Evolutionary conservation across 2,888 invertebrate species (phyloP).

Genomic region (Cheilosia soror): DNA sequence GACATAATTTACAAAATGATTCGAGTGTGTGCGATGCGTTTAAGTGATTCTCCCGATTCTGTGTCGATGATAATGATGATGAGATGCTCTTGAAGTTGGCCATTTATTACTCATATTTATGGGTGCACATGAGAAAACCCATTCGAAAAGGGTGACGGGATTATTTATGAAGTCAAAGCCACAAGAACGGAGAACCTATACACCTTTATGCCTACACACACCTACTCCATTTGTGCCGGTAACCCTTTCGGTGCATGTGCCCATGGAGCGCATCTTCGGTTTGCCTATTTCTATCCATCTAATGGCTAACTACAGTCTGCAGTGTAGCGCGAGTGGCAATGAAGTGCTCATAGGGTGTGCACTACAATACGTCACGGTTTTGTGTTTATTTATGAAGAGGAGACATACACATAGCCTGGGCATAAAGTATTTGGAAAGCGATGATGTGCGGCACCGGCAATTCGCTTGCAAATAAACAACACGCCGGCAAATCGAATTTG

Average conservation of each 20-base stretch:
- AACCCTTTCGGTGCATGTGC: slow-evolving; percentile 10
- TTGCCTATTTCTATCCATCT: slow-evolving; percentile 51
- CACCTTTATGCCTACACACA: neutral
- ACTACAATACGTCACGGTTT: slow-evolving; percentile 58
- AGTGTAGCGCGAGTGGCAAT: slow-evolving; percentile 22
- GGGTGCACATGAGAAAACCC: slow-evolving; percentile 16
- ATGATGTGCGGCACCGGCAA: slow-evolving; percentile 12
- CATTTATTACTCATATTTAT: slow-evolving; percentile 54
- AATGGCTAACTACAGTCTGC: slow-evolving; percentile 8
- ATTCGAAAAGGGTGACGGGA: slow-evolving; percentile 29
- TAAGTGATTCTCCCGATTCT: slow-evolving; percentile 48
- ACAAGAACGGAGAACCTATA: slow-evolving; percentile 27
- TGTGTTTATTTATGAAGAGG: slow-evolving; percentile 62
- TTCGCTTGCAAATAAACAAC: slow-evolving; percentile 53
- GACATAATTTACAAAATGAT: slow-evolving; percentile 54
- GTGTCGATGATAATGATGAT: slow-evolving; percentile 51
- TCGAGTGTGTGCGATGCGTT: slow-evolving; percentile 1
- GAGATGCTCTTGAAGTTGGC: slow-evolving; percentile 43
- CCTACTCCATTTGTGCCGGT: slow-evolving; percentile 16
- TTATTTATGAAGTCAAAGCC: slow-evolving; percentile 41
- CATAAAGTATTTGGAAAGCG: slow-evolving; percentile 12
- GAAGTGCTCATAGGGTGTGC: slow-evolving; percentile 54
- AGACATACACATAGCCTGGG: slow-evolving; percentile 11
- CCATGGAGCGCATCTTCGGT: slow-evolving; percentile 50
- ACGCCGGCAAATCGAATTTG: slow-evolving; percentile 70